These are phyloP conservation scores for Gymnocheta viridis DNA, from an alignment of 2,888 invertebrate genomes.

Conservation along the genomic window DNA sequence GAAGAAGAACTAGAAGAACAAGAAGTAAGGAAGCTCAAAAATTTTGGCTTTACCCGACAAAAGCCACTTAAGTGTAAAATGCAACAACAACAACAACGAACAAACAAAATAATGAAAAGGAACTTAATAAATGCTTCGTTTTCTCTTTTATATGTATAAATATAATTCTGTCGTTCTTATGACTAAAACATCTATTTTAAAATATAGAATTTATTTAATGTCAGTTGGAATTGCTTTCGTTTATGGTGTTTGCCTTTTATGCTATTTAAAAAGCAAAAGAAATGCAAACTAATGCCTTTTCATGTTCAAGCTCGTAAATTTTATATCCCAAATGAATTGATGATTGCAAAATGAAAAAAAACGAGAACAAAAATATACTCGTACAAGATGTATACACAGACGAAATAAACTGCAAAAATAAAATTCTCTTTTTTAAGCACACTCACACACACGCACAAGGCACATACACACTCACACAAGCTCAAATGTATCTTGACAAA, in stretches of 20 bases:
- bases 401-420: slow-evolving; percentile 23
- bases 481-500: slow-evolving; percentile 21
- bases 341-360: slow-evolving; percentile 3
- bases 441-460: background rate
- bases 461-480: background rate
- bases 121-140: background rate
- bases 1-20: too few relatives aligned
- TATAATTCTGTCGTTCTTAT: background rate
- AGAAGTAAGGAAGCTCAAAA: too few relatives aligned
- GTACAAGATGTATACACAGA: background rate
- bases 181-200: slow-evolving; percentile 5
- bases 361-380: background rate
- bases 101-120: background rate
- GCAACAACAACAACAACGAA: too few relatives aligned
- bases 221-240: background rate
- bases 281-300: slow-evolving; percentile 38
- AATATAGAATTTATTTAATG: slow-evolving; percentile 17
- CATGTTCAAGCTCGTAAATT: slow-evolving; percentile 52
- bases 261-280: background rate
- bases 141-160: background rate
- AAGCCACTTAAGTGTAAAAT: background rate
- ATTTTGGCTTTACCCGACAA: too few relatives aligned
- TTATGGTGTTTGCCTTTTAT: background rate
- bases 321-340: slow-evolving; percentile 59
- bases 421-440: background rate